Evolutionary conservation across 2,113 vertebrate genomes (phyloP).

Genomic region (Tichodroma muraria): DNA sequence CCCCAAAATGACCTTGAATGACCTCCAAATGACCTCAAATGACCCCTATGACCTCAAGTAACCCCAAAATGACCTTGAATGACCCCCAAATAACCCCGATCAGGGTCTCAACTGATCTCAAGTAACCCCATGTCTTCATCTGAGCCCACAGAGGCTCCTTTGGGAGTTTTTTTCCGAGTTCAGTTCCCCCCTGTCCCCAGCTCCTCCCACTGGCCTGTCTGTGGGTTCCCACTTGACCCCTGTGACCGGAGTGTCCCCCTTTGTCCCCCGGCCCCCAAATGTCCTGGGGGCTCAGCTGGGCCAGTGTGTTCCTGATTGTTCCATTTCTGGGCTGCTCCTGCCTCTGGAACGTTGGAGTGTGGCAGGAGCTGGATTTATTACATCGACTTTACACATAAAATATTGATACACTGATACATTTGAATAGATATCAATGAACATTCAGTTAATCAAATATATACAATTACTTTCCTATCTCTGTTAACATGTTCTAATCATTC

Average conservation of each 20-base stretch:
- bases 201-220: rapidly evolving
- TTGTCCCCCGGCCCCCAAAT: background rate
- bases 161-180: rapidly evolving
- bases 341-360: background rate
- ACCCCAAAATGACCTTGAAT: background rate
- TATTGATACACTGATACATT: no score
- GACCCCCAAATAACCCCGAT: background rate
- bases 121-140: rapidly evolving
- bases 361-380: background rate
- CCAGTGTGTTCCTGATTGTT: no score
- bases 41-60: background rate
- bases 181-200: background rate
- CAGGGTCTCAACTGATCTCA: rapidly evolving
- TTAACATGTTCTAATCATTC: no score
- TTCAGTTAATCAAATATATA: no score
- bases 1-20: no score
- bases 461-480: no score
- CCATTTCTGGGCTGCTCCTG: background rate
- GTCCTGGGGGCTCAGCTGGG: background rate
- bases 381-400: rapidly evolving
- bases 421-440: no score
- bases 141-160: rapidly evolving
- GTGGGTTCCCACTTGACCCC: background rate
- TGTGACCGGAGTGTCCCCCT: background rate
- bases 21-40: background rate